Conservation (phyloP, 2,888 invertebrate species). For the Osmoderma eremita region DNA sequence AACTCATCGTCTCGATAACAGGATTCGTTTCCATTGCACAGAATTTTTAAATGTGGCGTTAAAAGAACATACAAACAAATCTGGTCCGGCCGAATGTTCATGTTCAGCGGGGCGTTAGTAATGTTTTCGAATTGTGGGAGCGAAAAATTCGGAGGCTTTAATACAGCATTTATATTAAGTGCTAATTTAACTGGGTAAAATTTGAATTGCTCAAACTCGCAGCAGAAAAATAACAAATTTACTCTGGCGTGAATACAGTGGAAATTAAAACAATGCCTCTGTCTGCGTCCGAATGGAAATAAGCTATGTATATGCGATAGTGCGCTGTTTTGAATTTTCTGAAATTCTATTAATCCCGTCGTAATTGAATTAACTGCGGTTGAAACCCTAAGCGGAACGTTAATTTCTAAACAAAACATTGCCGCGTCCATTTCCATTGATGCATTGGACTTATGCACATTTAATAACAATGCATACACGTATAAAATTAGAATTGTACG, state of each 20-base stretch:
- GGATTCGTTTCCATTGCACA: no score
- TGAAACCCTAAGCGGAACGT: no score
- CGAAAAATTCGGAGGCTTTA: conserved; percentile 13
- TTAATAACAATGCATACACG: no score
- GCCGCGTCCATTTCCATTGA: no score
- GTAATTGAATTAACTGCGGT: no score
- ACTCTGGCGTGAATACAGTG: conserved; percentile 4
- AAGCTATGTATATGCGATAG: no score
- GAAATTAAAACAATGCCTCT: conserved; percentile 16
- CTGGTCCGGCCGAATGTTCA: background rate
- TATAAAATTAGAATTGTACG: no score
- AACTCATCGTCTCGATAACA: no score
- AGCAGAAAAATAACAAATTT: conserved; percentile 11
- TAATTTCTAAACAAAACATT: no score
- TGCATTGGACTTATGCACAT: no score
- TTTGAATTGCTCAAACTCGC: conserved; percentile 12
- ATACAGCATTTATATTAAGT: conserved; percentile 20
- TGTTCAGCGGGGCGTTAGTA: conserved; percentile 10
- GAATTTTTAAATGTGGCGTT: background rate
- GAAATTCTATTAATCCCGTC: no score
- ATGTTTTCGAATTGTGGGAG: background rate
- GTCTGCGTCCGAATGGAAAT: background rate
- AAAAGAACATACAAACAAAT: conserved; percentile 1
- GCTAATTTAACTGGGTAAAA: conserved; percentile 12
- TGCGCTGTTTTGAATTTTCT: no score